phyloP scores from a whole-genome alignment of 2,113 vertebrate species.

The Macroglossus sobrinus region DNA sequence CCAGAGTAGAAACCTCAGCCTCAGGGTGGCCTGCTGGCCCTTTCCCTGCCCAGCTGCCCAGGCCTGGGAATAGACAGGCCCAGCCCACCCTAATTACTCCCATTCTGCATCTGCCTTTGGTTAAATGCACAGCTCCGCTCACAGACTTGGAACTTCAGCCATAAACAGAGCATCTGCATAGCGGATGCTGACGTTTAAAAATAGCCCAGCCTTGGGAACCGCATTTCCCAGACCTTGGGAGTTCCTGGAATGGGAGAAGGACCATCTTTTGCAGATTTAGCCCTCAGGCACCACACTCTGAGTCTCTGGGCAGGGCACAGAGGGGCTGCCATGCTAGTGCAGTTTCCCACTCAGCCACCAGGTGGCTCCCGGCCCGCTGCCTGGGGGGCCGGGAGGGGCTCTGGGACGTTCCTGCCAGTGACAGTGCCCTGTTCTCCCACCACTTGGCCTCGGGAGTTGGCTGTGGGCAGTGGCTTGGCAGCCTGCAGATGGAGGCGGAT shows the following conservation, averaged over 20 bases:
- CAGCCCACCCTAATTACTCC: slow-evolving; percentile 38
- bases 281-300: background rate
- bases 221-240: slow-evolving; percentile 55
- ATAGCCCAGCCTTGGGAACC: slow-evolving; percentile 69
- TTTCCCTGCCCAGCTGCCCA: background rate
- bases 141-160: slow-evolving; percentile 35
- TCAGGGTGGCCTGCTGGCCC: background rate
- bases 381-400: slow-evolving; percentile 38
- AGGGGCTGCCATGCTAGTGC: slow-evolving; percentile 42
- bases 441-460: slow-evolving; percentile 51
- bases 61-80: slow-evolving; percentile 49
- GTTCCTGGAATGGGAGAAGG: slow-evolving; percentile 62
- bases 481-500: slow-evolving; percentile 47
- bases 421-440: background rate
- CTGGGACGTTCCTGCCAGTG: background rate
- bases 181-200: slow-evolving; percentile 66
- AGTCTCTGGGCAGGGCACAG: background rate
- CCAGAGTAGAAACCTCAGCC: slow-evolving; percentile 28
- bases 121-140: slow-evolving; percentile 55
- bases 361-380: slow-evolving; percentile 58
- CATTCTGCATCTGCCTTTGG: slow-evolving; percentile 63
- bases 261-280: slow-evolving; percentile 1
- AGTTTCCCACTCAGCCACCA: slow-evolving; percentile 63
- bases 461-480: slow-evolving; percentile 74
- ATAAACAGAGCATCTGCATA: slow-evolving; percentile 67